A percentile compares a stretch with the other conserved stretches of the same genome.
These are phyloP conservation scores for Anguilla obscura DNA, from an alignment of 2,797 vertebrate genomes.

Conservation along the genomic window DNA sequence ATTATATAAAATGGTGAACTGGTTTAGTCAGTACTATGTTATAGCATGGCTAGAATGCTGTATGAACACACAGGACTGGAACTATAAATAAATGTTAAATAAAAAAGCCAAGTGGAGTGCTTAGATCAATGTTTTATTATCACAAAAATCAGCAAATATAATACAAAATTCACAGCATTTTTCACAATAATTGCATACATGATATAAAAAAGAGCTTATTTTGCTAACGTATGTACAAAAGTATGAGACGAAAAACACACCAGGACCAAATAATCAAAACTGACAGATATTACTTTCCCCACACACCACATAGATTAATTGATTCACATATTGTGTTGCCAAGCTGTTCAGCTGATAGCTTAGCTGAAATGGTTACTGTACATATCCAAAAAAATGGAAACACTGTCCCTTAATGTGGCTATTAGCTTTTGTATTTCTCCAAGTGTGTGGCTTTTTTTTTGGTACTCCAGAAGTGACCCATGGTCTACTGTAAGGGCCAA, in stretches of 20 bases:
- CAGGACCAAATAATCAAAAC: background rate
- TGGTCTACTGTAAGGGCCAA: background rate
- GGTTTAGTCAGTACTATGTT: no score
- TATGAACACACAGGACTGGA: no score
- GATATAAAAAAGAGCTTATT: background rate
- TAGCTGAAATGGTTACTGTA: background rate
- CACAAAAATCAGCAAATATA: background rate
- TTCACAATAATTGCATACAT: background rate
- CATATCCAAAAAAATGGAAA: background rate
- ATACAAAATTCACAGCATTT: background rate
- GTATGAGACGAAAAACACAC: background rate
- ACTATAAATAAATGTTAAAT: background rate
- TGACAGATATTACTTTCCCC: background rate
- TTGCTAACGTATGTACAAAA: background rate
- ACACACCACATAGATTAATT: background rate
- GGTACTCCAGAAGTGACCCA: background rate
- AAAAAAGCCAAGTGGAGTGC: background rate
- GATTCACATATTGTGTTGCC: background rate
- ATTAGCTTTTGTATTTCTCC: background rate
- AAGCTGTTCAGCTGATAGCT: background rate
- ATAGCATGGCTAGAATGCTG: no score
- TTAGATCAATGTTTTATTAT: slow-evolving; percentile 2
- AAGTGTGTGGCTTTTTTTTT: background rate
- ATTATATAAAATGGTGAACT: no score
- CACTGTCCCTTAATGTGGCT: background rate